A percentile compares a stretch with the other conserved stretches of the same genome.
phyloP scores from a whole-genome alignment of 1,140 invertebrate genomes.

The Coelopa frigida region DNA sequence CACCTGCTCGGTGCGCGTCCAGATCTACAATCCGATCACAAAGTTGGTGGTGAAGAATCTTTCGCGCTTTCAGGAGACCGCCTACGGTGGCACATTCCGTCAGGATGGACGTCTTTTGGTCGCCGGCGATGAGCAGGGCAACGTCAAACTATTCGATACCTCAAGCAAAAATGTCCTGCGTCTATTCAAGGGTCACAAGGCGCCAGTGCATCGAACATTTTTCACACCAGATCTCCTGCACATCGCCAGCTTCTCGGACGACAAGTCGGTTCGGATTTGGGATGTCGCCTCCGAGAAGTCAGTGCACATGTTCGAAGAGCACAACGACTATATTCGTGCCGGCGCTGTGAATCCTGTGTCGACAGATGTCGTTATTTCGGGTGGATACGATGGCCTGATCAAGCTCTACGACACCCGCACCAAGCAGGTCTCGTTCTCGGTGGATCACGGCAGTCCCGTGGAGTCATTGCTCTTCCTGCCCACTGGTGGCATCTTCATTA shows the following conservation, averaged over 20 bases:
- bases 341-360: slow-evolving; percentile 71
- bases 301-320: slow-evolving; percentile 60
- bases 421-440: slow-evolving; percentile 55
- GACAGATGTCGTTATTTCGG: slow-evolving; percentile 71
- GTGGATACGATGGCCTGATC: slow-evolving; percentile 89
- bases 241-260: slow-evolving; percentile 87
- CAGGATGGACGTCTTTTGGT: slow-evolving; percentile 78
- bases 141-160: slow-evolving; percentile 83
- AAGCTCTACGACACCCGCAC: slow-evolving; percentile 83
- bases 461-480: slow-evolving; percentile 86
- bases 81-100: slow-evolving; percentile 80
- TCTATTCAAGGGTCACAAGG: slow-evolving; percentile 51
- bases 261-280: slow-evolving; percentile 83
- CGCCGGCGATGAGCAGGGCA: slow-evolving; percentile 82
- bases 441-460: slow-evolving; percentile 85
- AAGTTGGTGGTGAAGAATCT: slow-evolving; percentile 78
- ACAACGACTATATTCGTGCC: slow-evolving; percentile 76
- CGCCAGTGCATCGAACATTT: slow-evolving; percentile 69
- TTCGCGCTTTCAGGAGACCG: slow-evolving; percentile 76
- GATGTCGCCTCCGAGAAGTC: slow-evolving; percentile 78
- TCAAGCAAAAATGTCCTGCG: slow-evolving; percentile 68
- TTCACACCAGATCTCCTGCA: slow-evolving; percentile 74
- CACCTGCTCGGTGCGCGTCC: slow-evolving; percentile 82
- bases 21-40: slow-evolving; percentile 85
- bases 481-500: slow-evolving; percentile 81